These are phyloP conservation scores for Euleptes europaea DNA, from an alignment of 2,113 vertebrate species.

Conservation along the genomic window DNA sequence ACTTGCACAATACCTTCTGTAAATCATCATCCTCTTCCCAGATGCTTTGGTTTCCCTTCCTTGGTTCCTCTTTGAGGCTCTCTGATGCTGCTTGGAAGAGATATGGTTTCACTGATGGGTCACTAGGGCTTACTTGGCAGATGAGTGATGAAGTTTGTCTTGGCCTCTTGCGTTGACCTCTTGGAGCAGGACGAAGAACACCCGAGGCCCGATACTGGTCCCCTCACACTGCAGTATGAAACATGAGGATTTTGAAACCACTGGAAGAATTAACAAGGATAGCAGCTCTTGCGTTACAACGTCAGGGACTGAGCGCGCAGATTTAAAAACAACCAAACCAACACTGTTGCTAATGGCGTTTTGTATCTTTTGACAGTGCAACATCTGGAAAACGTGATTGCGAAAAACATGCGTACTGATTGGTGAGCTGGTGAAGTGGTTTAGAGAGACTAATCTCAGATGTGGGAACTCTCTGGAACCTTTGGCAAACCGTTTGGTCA, in stretches of 20 bases:
- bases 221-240: background rate
- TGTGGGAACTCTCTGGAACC: background rate
- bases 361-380: background rate
- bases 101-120: background rate
- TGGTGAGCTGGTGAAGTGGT: background rate
- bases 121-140: background rate
- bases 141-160: slow-evolving; percentile 26
- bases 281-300: background rate
- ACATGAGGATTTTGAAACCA: background rate
- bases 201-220: background rate
- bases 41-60: slow-evolving; percentile 27
- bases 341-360: background rate
- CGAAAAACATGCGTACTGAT: background rate
- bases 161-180: slow-evolving; percentile 6
- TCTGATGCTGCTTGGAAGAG: slow-evolving; percentile 14
- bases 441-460: background rate
- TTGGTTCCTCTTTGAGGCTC: background rate
- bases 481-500: background rate
- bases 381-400: background rate
- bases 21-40: slow-evolving; percentile 37
- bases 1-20: slow-evolving; percentile 53
- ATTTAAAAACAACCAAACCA: background rate
- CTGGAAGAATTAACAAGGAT: background rate
- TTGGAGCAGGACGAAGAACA: background rate
- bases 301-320: background rate